Conservation (phyloP, 2,888 invertebrate species). For the Xylota sylvarum region DNA sequence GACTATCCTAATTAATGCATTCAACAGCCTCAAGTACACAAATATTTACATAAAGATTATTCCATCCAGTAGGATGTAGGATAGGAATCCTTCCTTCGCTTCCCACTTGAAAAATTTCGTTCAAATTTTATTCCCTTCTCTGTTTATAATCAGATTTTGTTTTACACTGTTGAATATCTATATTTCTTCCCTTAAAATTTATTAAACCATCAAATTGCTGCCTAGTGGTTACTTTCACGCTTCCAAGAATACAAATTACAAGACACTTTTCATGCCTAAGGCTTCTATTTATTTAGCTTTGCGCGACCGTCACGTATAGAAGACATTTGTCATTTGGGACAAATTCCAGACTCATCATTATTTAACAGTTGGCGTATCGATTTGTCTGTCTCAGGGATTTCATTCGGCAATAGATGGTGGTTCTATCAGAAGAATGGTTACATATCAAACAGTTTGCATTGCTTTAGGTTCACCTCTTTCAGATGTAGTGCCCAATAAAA, state of each 20-base stretch:
- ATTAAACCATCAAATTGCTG: conserved; percentile 20
- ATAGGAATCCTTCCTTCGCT: not conserved
- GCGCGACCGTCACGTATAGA: conserved; percentile 20
- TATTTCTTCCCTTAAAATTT: conserved; percentile 7
- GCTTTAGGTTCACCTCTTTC: not conserved
- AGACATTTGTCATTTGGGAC: conserved; percentile 30
- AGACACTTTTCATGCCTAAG: conserved; percentile 19
- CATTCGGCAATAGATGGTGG: not conserved
- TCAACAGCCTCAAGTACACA: not conserved
- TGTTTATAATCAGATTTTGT: conserved; percentile 6
- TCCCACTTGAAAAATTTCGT: not conserved
- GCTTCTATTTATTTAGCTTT: conserved; percentile 27
- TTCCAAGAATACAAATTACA: conserved; percentile 40
- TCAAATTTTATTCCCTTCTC: conserved; percentile 7
- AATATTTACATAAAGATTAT: not conserved
- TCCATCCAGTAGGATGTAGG: not conserved
- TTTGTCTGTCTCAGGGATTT: not conserved
- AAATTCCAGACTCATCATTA: conserved; percentile 42
- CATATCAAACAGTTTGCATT: not conserved
- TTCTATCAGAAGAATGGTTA: conserved; percentile 3
- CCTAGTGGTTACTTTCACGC: conserved; percentile 28
- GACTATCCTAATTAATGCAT: conserved; percentile 12
- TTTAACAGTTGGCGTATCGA: conserved; percentile 3
- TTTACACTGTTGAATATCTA: not conserved
- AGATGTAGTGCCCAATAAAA: not conserved